phyloP scores from a whole-genome alignment of 2,113 vertebrate genomes.

The Onychostruthus taczanowskii region DNA sequence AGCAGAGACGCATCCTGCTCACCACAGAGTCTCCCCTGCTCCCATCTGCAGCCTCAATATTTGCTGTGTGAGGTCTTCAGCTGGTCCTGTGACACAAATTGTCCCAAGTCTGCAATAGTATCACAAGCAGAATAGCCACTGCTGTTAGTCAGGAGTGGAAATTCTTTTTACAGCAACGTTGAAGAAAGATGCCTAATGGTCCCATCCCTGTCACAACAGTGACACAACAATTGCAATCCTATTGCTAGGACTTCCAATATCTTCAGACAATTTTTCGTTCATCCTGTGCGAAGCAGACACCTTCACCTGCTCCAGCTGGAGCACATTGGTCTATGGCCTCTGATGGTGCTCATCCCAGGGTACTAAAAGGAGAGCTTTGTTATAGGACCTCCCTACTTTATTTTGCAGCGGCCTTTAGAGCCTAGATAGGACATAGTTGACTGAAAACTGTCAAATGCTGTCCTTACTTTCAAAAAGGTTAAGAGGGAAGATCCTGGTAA shows the following conservation, averaged over 20 bases:
- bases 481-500: background rate
- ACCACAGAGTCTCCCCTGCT: accelerated
- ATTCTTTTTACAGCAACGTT: background rate
- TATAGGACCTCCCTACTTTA: background rate
- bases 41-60: background rate
- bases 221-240: background rate
- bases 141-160: background rate
- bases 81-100: accelerated
- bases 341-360: background rate
- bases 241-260: background rate
- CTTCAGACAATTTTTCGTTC: background rate
- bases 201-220: background rate
- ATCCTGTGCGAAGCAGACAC: background rate
- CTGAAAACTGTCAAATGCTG: background rate
- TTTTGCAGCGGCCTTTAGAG: background rate
- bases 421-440: background rate
- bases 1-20: background rate
- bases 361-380: background rate
- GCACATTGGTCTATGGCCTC: accelerated
- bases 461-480: background rate
- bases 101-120: accelerated
- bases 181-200: background rate
- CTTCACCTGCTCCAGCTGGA: background rate
- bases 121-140: background rate
- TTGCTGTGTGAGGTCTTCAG: background rate